Conservation (phyloP, 64 coral and sea anemone genomes). For the Montipora sp. region DNA sequence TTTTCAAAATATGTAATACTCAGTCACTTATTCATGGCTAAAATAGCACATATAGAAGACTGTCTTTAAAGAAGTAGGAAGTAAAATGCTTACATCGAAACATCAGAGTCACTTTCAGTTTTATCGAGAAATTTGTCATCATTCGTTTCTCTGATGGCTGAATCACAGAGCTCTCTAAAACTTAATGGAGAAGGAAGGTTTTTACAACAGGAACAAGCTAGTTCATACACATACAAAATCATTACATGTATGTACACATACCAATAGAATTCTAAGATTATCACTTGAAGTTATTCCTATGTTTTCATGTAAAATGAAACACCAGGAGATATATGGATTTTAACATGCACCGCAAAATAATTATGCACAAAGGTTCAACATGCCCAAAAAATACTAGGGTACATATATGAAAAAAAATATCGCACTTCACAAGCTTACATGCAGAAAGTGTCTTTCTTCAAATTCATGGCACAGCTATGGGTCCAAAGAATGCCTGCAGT, state of each 20-base stretch:
- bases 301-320: not conserved
- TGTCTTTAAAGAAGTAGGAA: not conserved
- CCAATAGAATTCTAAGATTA: not conserved
- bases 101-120: conserved; percentile 10
- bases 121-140: not conserved
- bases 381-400: not conserved
- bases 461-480: too few relatives aligned
- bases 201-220: not conserved
- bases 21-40: not conserved
- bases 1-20: not conserved
- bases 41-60: not conserved
- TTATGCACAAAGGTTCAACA: not conserved
- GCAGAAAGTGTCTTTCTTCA: too few relatives aligned
- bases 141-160: not conserved
- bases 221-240: not conserved
- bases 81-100: not conserved
- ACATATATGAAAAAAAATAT: not conserved
- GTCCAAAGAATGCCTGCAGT: too few relatives aligned
- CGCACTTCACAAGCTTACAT: not conserved
- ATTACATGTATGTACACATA: not conserved
- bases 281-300: not conserved
- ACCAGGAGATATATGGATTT: not conserved
- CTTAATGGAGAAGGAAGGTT: not conserved
- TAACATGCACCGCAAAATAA: not conserved
- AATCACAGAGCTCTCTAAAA: not conserved